These are phyloP conservation scores for Carassius carassius DNA, from an alignment of 2,113 vertebrate genomes.

Conservation along the genomic window DNA sequence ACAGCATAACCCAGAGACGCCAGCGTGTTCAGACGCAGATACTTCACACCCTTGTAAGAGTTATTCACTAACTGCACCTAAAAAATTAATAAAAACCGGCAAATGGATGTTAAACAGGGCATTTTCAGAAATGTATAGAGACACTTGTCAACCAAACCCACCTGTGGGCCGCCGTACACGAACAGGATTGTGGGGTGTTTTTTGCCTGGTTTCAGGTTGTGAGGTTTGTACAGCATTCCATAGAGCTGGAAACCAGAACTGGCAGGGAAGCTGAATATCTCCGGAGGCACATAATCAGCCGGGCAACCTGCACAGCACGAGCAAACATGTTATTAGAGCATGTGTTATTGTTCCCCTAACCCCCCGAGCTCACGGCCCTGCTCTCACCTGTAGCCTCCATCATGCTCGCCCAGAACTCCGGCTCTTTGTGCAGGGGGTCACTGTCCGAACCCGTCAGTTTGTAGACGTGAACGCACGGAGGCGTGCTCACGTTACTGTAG, in stretches of 20 bases:
- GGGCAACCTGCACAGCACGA: conserved; percentile 82
- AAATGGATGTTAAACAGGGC: background rate
- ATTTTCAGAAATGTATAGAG: background rate
- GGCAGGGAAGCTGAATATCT: conserved; percentile 92
- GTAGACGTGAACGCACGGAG: conserved; percentile 94
- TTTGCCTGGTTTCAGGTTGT: conserved; percentile 85
- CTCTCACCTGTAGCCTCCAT: conserved; percentile 91
- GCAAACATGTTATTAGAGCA: background rate
- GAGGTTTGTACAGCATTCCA: conserved; percentile 96
- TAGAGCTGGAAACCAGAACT: conserved; percentile 88
- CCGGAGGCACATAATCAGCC: conserved; percentile 89
- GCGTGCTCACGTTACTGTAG: conserved; percentile 93
- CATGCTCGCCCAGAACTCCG: conserved; percentile 97
- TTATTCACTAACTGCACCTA: conserved; percentile 98
- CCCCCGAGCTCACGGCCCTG: background rate
- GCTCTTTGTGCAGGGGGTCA: conserved; percentile 85
- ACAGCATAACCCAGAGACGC: conserved; percentile 94
- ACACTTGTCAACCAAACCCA: conserved; percentile 60
- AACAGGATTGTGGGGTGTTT: conserved; percentile 96
- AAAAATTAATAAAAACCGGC: background rate
- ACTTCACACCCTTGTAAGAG: conserved; percentile 97
- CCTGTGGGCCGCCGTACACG: conserved; percentile 97
- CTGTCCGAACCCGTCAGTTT: conserved; percentile 84
- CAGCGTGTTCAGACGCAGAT: conserved; percentile 90
- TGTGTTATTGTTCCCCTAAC: background rate